Evolutionary conservation across 2,888 invertebrate species (phyloP).

Genomic region (Adineta ricciae): DNA sequence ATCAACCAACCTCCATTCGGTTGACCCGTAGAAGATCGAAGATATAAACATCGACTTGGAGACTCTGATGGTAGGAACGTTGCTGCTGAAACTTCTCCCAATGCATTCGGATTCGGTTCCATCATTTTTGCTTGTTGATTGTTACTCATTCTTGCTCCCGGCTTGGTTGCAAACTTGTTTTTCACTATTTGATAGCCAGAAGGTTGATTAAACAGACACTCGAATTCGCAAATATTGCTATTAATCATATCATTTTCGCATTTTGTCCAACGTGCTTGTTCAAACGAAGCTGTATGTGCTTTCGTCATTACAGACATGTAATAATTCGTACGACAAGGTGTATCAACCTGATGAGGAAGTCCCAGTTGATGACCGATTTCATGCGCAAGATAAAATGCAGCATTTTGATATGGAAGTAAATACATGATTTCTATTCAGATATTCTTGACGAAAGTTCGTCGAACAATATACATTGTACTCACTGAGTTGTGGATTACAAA

Average conservation of each 20-base stretch:
- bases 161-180: background rate
- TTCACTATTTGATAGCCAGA: background rate
- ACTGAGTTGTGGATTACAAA: background rate
- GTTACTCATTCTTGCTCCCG: background rate
- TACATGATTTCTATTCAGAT: background rate
- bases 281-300: background rate
- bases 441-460: background rate
- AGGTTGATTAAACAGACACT: conserved; percentile 6
- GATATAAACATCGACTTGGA: background rate
- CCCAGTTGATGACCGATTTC: conserved; percentile 14
- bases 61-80: background rate
- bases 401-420: conserved; percentile 1
- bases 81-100: background rate
- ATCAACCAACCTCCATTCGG: background rate
- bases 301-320: background rate
- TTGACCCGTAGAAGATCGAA: background rate
- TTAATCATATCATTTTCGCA: background rate
- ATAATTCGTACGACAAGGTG: background rate
- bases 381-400: background rate
- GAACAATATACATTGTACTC: background rate
- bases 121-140: conserved; percentile 16
- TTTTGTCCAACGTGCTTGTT: conserved; percentile 15
- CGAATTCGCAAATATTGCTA: background rate
- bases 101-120: background rate
- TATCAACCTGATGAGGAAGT: background rate